These are phyloP conservation scores for Fissipunctia ypsillon DNA, from an alignment of 2,888 invertebrate species.

Conservation along the genomic window DNA sequence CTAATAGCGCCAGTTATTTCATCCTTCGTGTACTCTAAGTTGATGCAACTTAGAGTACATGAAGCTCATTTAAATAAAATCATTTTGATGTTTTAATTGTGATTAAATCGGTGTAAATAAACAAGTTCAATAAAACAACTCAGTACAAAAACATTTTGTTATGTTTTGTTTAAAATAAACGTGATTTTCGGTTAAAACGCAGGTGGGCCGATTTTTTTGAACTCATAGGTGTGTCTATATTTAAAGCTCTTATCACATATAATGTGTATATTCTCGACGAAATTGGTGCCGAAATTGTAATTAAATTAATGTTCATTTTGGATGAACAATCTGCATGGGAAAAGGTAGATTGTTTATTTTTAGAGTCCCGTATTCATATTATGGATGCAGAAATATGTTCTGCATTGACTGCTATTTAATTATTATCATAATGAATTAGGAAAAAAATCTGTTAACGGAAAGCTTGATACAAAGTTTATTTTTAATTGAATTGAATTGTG, in stretches of 20 bases:
- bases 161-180: no score
- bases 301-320: not conserved
- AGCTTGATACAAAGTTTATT: not conserved
- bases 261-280: not conserved
- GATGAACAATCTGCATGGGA: no score
- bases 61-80: no score
- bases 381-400: not conserved
- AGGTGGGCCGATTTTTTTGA: not conserved
- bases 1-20: no score
- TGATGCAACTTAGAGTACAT: no score
- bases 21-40: no score
- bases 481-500: not conserved
- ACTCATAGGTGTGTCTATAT: not conserved
- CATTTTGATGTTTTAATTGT: not conserved
- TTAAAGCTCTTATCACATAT: constrained; percentile 18
- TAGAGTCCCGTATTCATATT: not conserved
- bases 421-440: no score
- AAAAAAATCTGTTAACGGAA: not conserved
- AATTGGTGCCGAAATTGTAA: not conserved
- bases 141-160: no score
- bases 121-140: not conserved
- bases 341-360: not conserved
- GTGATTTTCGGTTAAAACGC: no score
- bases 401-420: not conserved
- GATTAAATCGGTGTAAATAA: not conserved